Evolutionary conservation across 2,888 invertebrate species (phyloP), one percentile per base, ranked within the genome.

Genomic region (Nemotelus pantherinus): DNA sequence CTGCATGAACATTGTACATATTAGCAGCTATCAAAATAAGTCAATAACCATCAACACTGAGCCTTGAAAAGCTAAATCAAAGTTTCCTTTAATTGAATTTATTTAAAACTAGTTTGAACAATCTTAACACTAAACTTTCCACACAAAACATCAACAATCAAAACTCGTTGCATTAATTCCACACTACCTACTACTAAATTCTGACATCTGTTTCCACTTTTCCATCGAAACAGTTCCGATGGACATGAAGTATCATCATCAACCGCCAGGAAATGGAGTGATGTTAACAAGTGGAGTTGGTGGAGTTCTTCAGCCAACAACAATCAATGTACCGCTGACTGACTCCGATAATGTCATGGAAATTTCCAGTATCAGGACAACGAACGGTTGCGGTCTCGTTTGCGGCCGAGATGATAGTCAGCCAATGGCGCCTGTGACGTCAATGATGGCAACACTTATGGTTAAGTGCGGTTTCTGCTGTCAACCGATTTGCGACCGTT

Each of bases 401-500:
- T 77, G 77, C 43, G 68, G 68, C 41, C 10, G 55, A 64, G 55
- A 79, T 74, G 77, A 77, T 55, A 79, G 78, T 74, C 76, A 76
- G 70, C 74, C 76, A 76, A 48, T 78, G 75, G 79, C 79, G 9
- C 53, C 70, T 5, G 50, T 70, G 70, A 70, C 70, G 53, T 70
- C 70, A 53, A 70, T 55, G 55, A 70, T 70, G 79, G 71, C 77
- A 64, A 79, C 79, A 78, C 79, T 80, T 79, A 79, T 78, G 78
- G 77, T 53, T 70, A 84, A 89, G 82, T 94, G 94, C 84, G 91
- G 92, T 80, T 90, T 90, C 82, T 94, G 94, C 86, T 90, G 91
- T 81, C 90, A 91, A 80, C 90, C 91, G 82, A 94, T 94, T 85
- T 89, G 89, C 85, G 94, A 94, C 89, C 89, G 93, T 81, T 94